Evolutionary conservation across 2,888 invertebrate species (phyloP), one percentile per base, ranked within the genome.

Genomic region (Dione vanillae): DNA sequence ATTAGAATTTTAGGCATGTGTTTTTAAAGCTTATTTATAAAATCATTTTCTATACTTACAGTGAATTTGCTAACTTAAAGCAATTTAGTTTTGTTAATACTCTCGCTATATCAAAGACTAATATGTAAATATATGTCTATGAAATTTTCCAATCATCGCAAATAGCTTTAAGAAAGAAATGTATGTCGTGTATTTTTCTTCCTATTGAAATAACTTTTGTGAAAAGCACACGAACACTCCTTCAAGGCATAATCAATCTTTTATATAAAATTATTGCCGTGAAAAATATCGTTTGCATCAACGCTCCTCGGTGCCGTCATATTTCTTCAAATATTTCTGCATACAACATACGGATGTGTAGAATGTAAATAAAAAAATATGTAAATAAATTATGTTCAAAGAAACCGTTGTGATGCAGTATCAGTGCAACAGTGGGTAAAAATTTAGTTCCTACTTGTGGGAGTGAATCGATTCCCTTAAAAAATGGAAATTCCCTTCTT

Each of bases 211-310:
- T 45, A 51, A 40, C 40, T 56, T 40, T 37, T 20, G 43, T 56
- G 43, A 73, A 73, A 66, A 49, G 64, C 69, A 75, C 70, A 70
- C 67, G 72, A 72, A 75, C 70, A 68, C 67, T 58, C 65, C 67
- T 65, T 58, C 59, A 72, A 69, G 73, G 76, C 70, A 72, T 71
- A 76, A 83, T 83, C 81, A 82, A 82, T 83, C 78, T 82, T 79
- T 77, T 77, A 80, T 77, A 79, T 78, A 75, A 78, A 78, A 79
- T 76, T 79, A 79, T 78, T 77, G 77, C 75, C 75, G 70, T 71
- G 78, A 79, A 76, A 78, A 82, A 82, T 80, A 79, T 78, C 76
- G 77, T 76, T 78, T 76, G 79, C 77, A 80, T 80, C 80, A 76
- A 75, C 78, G 80, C 76, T 70, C 71, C 69, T 77, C 75, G 74